Conservation (phyloP, 2,888 invertebrate species). For the Lasiommata megera region DNA sequence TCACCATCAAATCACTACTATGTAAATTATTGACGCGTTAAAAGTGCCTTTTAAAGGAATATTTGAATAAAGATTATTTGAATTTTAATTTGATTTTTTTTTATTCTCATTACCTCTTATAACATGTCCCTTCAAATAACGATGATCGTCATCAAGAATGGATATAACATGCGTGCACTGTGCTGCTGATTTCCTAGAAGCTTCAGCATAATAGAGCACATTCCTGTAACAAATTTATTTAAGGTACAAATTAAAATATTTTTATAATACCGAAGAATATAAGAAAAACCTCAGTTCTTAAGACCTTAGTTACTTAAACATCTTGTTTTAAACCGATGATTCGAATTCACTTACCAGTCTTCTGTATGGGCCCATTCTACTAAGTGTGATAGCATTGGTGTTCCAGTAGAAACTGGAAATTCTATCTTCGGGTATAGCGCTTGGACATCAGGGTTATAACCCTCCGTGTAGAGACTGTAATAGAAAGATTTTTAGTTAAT, state of each 20-base stretch:
- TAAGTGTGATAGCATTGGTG: slow-evolving; percentile 89
- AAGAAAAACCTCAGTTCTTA: too few species aligned
- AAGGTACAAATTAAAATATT: not conserved
- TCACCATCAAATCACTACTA: too few species aligned
- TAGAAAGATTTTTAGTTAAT: not conserved
- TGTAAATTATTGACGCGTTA: too few species aligned
- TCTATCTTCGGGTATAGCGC: slow-evolving; percentile 87
- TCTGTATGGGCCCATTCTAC: slow-evolving; percentile 91
- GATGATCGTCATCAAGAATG: slow-evolving; percentile 48
- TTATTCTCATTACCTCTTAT: slow-evolving; percentile 46
- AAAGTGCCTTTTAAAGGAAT: too few species aligned
- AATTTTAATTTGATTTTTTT: not conserved
- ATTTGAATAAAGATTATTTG: too few species aligned
- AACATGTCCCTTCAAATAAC: slow-evolving; percentile 47
- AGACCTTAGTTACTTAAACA: too few species aligned
- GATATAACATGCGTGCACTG: slow-evolving; percentile 42
- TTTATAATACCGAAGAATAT: too few species aligned
- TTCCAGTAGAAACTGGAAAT: slow-evolving; percentile 92
- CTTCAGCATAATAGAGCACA: slow-evolving; percentile 40
- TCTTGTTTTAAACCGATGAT: not conserved
- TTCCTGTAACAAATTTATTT: slow-evolving; percentile 40
- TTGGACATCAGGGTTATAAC: slow-evolving; percentile 85
- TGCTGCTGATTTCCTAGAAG: slow-evolving; percentile 41
- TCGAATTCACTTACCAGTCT: slow-evolving; percentile 71
- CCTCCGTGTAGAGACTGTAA: slow-evolving; percentile 86